A percentile compares a stretch with the other conserved stretches of the same genome.
phyloP scores from a whole-genome alignment of 2,113 vertebrate species.

The Thamnaconus septentrionalis region DNA sequence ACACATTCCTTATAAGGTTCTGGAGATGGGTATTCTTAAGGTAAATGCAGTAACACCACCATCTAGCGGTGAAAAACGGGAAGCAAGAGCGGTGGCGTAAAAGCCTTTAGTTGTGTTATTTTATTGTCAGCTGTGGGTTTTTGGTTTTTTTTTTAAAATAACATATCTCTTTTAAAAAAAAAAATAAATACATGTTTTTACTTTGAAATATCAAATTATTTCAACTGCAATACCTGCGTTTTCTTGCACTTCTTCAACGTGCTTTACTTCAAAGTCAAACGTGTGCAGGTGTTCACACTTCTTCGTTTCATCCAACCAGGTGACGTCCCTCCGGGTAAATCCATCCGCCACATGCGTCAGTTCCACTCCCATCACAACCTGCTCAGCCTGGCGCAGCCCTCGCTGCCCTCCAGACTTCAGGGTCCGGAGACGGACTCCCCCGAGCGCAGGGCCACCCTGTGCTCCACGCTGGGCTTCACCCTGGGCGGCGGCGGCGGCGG shows the following conservation, averaged over 20 bases:
- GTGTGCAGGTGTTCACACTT: neutral
- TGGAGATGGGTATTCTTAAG: too few relatives aligned
- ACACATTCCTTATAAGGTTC: neutral
- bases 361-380: slow-evolving; percentile 82
- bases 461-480: slow-evolving; percentile 26
- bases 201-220: too few relatives aligned
- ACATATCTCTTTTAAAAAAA: too few relatives aligned
- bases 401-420: slow-evolving; percentile 29
- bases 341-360: slow-evolving; percentile 73
- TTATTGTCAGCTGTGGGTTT: too few relatives aligned
- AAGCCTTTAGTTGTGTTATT: too few relatives aligned
- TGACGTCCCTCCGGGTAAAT: slow-evolving; percentile 61
- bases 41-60: slow-evolving; percentile 21
- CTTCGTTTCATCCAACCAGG: slow-evolving; percentile 30
- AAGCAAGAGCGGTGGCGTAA: neutral
- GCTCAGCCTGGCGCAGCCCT: slow-evolving; percentile 65
- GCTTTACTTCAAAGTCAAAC: neutral
- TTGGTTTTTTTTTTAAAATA: too few relatives aligned
- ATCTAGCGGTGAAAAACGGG: neutral
- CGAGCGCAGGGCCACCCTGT: slow-evolving; percentile 26
- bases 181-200: too few relatives aligned
- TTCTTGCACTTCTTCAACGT: too few relatives aligned
- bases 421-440: slow-evolving; percentile 28
- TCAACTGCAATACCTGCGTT: too few relatives aligned
- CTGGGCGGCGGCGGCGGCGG: slow-evolving; percentile 17